phyloP scores from a whole-genome alignment of 2,113 vertebrate genomes.

The Xiphophorus maculatus region DNA sequence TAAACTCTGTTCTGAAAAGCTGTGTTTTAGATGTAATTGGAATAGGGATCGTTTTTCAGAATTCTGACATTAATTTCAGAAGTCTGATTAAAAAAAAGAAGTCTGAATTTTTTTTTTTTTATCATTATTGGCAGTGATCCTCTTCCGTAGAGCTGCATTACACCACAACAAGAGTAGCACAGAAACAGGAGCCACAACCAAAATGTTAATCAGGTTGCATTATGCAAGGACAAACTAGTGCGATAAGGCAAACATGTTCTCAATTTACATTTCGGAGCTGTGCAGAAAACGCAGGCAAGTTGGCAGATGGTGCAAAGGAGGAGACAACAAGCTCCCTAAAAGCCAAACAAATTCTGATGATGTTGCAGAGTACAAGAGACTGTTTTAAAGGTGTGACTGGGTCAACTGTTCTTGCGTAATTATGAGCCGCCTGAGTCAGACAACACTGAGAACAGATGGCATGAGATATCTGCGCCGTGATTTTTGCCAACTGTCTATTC shows the following conservation, averaged over 20 bases:
- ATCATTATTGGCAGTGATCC: too few species aligned
- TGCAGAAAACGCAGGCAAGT: slow-evolving; percentile 16
- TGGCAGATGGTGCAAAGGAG: slow-evolving; percentile 57
- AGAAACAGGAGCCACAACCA: background rate
- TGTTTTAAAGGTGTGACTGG: slow-evolving; percentile 35
- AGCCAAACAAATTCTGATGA: slow-evolving; percentile 32
- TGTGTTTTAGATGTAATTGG: too few species aligned
- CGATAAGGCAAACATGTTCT: slow-evolving; percentile 25
- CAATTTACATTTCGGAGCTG: slow-evolving; percentile 20
- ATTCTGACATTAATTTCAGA: too few species aligned
- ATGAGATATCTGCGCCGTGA: slow-evolving; percentile 50
- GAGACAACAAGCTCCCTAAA: slow-evolving; percentile 28
- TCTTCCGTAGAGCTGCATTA: background rate
- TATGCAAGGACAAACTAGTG: slow-evolving; percentile 53
- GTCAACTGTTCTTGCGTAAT: slow-evolving; percentile 39
- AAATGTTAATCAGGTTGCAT: slow-evolving; percentile 45
- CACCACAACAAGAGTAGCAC: slow-evolving; percentile 9
- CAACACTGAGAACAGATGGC: slow-evolving; percentile 68
- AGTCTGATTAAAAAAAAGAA: too few species aligned
- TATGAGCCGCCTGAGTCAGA: slow-evolving; percentile 38
- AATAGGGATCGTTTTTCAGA: too few species aligned
- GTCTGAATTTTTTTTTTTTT: too few species aligned
- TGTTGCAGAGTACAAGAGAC: slow-evolving; percentile 34
- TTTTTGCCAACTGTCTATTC: slow-evolving; percentile 59
- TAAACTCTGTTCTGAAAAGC: too few species aligned